Base-by-base conservation (phyloP, 1,140 invertebrate species). In the Hycleus cichorii region DNA sequence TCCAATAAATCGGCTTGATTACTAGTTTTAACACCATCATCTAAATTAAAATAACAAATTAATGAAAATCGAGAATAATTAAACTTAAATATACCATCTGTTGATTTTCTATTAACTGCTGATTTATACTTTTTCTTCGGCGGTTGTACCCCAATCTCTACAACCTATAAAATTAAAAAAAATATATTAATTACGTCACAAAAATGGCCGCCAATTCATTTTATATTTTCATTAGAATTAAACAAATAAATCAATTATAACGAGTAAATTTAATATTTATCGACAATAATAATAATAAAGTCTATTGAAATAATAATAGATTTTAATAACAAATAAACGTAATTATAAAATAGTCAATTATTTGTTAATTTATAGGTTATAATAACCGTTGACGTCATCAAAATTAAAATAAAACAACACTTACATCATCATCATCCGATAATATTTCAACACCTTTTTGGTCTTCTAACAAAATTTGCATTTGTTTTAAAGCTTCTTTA, bases 401-500 rank as follows among this genome's bases (percentile, higher is more conserved):
- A 32, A 18, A 12, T 4, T 32, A 32, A 32, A 32, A 32, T 32
- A 32, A 32, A 32, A 32, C 7, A 32, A 5, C 32, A 53, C 47
- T 57, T 60, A 68, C 67, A 52, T 66, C 67, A 59, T 69, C 68
- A 32, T 72, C 70, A 49, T 59, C 61, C 4, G 43, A 46, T 27
- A 62, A 59, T 51, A 70, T 65, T 55, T 68, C 67, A 18, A 64
- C 61, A 32, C 62, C 59, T 54, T 68, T 66, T 10, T 56, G 40
- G 40, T 65, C 60, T 38, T 66, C 67, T 10, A 69, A 47, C 6
- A 69, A 40, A 4, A 68, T 54, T 40, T 72, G 70, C 67, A 72
- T 69, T 61, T 72, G 69, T 53, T 69, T 72, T 8, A 72, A 57
- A 26, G 70, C 70, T 50, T 72, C 70, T 60, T 70, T 72, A 58